Conservation (phyloP, 2,888 invertebrate species). For the Latrodectus hesperus region DNA sequence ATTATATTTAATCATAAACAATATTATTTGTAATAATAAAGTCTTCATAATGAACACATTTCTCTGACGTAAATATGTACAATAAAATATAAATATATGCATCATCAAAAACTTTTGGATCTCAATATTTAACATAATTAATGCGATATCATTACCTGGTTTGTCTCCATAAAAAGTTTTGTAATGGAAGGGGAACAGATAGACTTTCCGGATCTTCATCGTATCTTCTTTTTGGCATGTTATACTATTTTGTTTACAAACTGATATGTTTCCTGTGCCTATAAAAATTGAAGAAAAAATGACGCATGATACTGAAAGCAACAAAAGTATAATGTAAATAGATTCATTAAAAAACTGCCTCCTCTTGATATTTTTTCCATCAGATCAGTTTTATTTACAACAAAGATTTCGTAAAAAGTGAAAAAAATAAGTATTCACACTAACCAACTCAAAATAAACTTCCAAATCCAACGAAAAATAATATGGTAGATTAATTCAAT, state of each 20-base stretch:
- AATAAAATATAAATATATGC: no score
- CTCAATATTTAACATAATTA: no score
- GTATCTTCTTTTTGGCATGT: slow-evolving; percentile 61
- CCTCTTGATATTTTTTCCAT: neutral
- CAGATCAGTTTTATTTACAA: neutral
- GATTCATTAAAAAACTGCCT: neutral
- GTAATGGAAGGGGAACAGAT: slow-evolving; percentile 93
- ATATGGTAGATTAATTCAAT: neutral
- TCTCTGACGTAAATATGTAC: no score
- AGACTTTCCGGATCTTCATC: slow-evolving; percentile 75
- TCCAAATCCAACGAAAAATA: neutral
- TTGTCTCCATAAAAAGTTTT: slow-evolving; percentile 97
- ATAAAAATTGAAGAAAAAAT: neutral
- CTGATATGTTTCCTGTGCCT: neutral
- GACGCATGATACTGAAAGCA: neutral
- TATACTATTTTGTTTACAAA: neutral
- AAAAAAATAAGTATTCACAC: neutral
- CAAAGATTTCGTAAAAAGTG: neutral
- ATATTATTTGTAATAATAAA: no score
- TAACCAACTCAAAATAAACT: neutral
- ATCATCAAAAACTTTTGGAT: no score
- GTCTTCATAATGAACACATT: no score
- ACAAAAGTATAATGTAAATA: no score
- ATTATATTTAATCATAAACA: no score
- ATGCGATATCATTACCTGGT: slow-evolving; percentile 79